Percentiles rank a stretch among this genome's conserved stretches.
Conservation (phyloP, 1,140 invertebrate genomes). For the Tetramorium alpestre region DNA sequence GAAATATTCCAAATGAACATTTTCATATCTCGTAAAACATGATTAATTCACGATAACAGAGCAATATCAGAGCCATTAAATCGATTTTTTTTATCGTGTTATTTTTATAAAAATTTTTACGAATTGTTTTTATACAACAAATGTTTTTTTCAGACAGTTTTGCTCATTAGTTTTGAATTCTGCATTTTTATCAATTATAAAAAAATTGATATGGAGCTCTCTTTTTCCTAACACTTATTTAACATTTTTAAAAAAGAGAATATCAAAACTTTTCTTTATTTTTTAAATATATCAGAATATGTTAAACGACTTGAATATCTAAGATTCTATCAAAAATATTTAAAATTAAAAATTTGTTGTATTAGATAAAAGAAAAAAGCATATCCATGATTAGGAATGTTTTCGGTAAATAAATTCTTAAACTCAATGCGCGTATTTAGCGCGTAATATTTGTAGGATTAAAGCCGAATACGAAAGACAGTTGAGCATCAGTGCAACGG, state of each 20-base stretch:
- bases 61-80: neutral
- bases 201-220: neutral
- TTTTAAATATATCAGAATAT: neutral
- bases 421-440: conserved; percentile 5
- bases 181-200: neutral
- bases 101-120: neutral
- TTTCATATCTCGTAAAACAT: neutral
- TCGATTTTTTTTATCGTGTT: conserved; percentile 16
- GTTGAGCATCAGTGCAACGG: neutral
- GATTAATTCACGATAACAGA: conserved; percentile 26
- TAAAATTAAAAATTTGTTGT: neutral
- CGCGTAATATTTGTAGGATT: conserved; percentile 6
- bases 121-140: neutral
- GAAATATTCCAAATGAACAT: neutral
- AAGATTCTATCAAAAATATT: neutral
- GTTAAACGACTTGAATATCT: neutral
- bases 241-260: neutral
- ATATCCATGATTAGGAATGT: neutral
- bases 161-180: neutral
- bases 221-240: neutral
- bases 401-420: conserved; percentile 2
- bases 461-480: conserved; percentile 29
- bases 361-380: neutral
- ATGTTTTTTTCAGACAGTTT: neutral
- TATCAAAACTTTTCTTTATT: neutral